These are phyloP conservation scores for Noturus placidus DNA, from an alignment of 2,113 vertebrate species.

Conservation along the genomic window DNA sequence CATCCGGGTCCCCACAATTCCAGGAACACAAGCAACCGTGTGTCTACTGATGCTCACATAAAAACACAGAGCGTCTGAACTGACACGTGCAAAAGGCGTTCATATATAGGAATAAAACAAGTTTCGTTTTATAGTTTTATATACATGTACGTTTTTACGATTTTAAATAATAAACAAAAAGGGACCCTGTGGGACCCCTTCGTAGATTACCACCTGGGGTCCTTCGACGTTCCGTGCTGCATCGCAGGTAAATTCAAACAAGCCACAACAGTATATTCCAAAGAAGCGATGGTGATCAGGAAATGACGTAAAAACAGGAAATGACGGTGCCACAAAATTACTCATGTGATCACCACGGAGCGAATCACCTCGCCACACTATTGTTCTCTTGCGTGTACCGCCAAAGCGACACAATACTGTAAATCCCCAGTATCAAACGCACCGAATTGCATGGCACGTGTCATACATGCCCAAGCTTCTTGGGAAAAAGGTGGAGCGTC, in stretches of 20 bases:
- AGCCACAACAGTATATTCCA: conserved; percentile 18
- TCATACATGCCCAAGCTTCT: background rate
- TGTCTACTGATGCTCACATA: background rate
- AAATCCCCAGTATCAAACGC: too few relatives aligned
- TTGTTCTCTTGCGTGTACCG: background rate
- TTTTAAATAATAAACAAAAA: background rate
- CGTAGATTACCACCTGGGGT: background rate
- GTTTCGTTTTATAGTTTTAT: background rate
- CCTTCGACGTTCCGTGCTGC: background rate
- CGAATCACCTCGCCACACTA: background rate
- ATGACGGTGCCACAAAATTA: background rate
- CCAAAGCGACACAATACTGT: background rate
- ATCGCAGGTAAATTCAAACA: background rate
- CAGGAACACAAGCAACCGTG: background rate
- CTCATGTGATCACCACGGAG: background rate
- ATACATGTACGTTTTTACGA: background rate
- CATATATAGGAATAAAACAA: background rate
- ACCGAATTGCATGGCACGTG: background rate
- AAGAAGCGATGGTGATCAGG: conserved; percentile 5
- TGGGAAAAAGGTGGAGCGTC: background rate
- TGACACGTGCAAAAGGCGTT: background rate
- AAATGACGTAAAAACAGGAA: conserved; percentile 17
- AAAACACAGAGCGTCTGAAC: background rate
- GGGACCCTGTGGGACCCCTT: background rate
- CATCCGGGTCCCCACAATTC: background rate